These are phyloP conservation scores for Lagorchestes hirsutus DNA, from an alignment of 2,797 vertebrate species.

Conservation along the genomic window DNA sequence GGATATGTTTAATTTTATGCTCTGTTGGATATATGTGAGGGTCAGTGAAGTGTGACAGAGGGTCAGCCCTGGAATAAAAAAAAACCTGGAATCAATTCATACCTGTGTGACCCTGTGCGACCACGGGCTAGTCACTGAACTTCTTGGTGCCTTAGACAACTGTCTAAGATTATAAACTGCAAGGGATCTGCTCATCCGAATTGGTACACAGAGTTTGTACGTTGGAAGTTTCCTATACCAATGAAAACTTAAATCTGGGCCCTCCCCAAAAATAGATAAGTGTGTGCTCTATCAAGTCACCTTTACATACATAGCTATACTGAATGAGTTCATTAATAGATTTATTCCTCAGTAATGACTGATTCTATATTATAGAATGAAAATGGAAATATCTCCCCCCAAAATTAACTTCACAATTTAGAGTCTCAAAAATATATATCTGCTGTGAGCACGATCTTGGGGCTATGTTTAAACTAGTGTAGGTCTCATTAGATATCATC, in stretches of 20 bases:
- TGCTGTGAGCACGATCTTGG: conserved; percentile 67
- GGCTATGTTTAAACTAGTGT: conserved; percentile 47
- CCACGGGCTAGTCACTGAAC: neutral
- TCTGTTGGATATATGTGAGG: neutral
- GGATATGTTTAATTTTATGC: neutral
- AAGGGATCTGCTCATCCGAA: neutral
- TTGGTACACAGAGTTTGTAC: neutral
- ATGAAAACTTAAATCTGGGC: neutral
- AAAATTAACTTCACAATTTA: conserved; percentile 78
- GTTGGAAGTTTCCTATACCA: neutral
- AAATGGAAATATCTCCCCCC: neutral
- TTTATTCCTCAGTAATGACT: neutral
- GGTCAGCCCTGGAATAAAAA: neutral
- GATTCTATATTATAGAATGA: neutral
- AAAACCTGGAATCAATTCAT: neutral
- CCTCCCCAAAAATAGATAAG: neutral
- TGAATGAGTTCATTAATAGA: neutral
- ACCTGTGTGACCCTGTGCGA: neutral
- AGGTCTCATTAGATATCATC: conserved; percentile 53
- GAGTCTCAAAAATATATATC: conserved; percentile 69
- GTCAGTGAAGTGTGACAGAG: neutral
- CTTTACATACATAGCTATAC: neutral
- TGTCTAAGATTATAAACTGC: neutral
- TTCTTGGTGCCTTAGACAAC: neutral
- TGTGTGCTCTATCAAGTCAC: neutral